phyloP scores from a whole-genome alignment of 2,888 invertebrate species.

The Aporophyla lueneburgensis region DNA sequence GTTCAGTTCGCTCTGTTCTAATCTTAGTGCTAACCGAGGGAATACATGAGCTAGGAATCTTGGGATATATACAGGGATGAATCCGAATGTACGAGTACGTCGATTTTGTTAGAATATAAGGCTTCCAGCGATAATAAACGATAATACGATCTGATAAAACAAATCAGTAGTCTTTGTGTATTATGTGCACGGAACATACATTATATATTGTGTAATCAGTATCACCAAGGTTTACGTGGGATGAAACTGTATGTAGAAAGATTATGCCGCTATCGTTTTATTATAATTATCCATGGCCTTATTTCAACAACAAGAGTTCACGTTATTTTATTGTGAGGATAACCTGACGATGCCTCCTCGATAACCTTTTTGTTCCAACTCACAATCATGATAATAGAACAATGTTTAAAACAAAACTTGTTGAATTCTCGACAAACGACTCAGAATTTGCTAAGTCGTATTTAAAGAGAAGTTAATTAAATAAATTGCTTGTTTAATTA shows the following conservation, averaged over 20 bases:
- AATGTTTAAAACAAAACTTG: constrained; percentile 27
- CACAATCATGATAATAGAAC: constrained; percentile 27
- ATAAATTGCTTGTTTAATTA: constrained; percentile 52
- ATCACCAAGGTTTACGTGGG: constrained; percentile 8
- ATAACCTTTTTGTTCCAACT: constrained; percentile 39
- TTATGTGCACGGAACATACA: constrained; percentile 19
- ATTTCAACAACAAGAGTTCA: constrained; percentile 15
- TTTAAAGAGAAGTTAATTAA: constrained; percentile 43
- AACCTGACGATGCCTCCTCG: constrained; percentile 24
- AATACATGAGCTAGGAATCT: constrained; percentile 7
- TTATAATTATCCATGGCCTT: neutral
- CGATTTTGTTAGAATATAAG: constrained; percentile 1
- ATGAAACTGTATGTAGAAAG: constrained; percentile 9
- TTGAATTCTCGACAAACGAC: constrained; percentile 16
- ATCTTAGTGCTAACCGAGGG: constrained; percentile 25
- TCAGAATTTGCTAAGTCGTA: constrained; percentile 24
- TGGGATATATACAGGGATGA: neutral
- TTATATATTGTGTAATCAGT: neutral
- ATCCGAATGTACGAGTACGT: neutral
- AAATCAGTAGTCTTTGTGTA: constrained; percentile 24
- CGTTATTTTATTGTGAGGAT: constrained; percentile 22
- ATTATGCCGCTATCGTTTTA: neutral
- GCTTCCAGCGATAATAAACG: constrained; percentile 13
- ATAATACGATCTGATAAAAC: constrained; percentile 29
- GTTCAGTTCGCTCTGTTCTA: constrained; percentile 24